Evolutionary conservation across 2,888 invertebrate genomes (phyloP), one percentile per base, ranked within the genome.

Genomic region (Lamellibrachia satsuma): DNA sequence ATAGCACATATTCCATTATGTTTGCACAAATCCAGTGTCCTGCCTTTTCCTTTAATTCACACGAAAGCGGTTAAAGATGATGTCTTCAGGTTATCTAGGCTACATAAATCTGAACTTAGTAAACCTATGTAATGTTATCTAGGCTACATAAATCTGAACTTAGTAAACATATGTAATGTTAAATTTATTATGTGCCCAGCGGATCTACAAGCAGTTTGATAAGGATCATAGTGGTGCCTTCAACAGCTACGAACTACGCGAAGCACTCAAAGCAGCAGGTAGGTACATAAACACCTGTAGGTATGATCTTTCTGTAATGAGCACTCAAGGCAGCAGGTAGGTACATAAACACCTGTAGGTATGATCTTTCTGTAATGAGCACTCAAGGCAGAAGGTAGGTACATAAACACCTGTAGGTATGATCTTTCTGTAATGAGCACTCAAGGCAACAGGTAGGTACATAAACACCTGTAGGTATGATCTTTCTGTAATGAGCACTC

Each of bases 251-350:
- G 94, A 94, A 75, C 92, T 94, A 7, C 92, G 94, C 27, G 93
- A 93, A 92, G 93, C 94, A 39, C 92, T 94, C 55, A 92, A 93
- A 90, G 90, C 92, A 22, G 90, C 51, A 22, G 93, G 93, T 93
- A 60, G 90, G 93, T 60, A 75, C 22, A 60, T 15, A 9, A 75
- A 22, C 75, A 75, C 75, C 22, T 6, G 75, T 75, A 75, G 2
- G n/a, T 22, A 22, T 22, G 75, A 75, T 75, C 2, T 75, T 22
- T 22, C 6, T 75, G 75, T 6, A 75, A 22, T 75, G 75, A 92
- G 93, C 94, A 39, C 92, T 94, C 55, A 92, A 93, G 60, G 90
- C 92, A 22, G 90, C 51, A 22, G 93, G 93, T 93, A 60, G 90
- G 93, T 60, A 75, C 22, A 60, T 15, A 9, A 75, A 22, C 75